These are phyloP conservation scores for Cryptophagus acutangulus DNA, from an alignment of 2,888 invertebrate genomes.

Conservation along the genomic window DNA sequence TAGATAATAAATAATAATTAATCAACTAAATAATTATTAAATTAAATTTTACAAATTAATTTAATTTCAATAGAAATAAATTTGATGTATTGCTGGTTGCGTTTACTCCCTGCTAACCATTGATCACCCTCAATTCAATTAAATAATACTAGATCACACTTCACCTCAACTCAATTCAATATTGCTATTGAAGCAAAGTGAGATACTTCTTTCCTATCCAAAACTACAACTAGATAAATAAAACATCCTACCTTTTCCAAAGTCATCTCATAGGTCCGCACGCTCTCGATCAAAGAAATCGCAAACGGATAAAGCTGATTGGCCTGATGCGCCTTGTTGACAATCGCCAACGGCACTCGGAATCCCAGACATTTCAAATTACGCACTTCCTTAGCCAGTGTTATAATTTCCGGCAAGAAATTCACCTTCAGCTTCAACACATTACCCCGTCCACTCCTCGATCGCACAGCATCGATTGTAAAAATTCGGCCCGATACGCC, in stretches of 20 bases:
- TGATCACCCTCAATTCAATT: no score
- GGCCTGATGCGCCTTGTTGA: conserved; percentile 98
- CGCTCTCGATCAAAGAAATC: conserved; percentile 95
- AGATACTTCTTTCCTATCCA: conserved; percentile 3
- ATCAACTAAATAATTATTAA: no score
- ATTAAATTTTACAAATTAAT: no score
- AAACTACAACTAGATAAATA: conserved; percentile 8
- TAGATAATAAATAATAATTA: no score
- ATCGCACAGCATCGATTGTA: conserved; percentile 79
- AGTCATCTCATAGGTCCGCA: conserved; percentile 93
- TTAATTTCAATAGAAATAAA: no score
- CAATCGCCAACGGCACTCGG: conserved; percentile 94
- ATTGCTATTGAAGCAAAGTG: neutral
- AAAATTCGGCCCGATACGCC: conserved; percentile 94
- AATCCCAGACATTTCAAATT: conserved; percentile 94
- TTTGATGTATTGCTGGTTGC: no score
- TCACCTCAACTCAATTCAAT: no score
- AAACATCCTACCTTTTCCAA: conserved; percentile 93
- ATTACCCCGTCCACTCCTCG: conserved; percentile 74
- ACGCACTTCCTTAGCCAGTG: conserved; percentile 95
- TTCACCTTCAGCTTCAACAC: conserved; percentile 89
- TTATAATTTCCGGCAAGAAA: conserved; percentile 97
- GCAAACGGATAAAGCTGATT: conserved; percentile 98
- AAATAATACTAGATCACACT: no score
- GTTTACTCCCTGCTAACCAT: no score